These are phyloP conservation scores for Achroia grisella DNA, from an alignment of 1,140 invertebrate genomes.

Conservation along the genomic window DNA sequence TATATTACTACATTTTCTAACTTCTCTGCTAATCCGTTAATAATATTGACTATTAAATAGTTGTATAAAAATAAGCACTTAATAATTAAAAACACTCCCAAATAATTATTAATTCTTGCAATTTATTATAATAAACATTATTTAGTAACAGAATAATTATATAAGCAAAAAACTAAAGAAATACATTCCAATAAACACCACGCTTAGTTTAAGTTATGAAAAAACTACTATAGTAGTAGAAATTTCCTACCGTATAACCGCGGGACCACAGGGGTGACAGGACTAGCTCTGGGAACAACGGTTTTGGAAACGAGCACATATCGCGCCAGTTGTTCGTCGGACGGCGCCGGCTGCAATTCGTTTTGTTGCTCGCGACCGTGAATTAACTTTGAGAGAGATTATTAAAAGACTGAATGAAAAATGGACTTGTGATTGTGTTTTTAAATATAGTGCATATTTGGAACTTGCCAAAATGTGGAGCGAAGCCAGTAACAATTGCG, in stretches of 20 bases:
- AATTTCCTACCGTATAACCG: slow-evolving; percentile 12
- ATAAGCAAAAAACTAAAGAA: too few species aligned
- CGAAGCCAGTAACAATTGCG: slow-evolving; percentile 50
- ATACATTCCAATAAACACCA: too few species aligned
- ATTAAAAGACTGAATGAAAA: slow-evolving; percentile 24
- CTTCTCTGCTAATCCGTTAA: too few species aligned
- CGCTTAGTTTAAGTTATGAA: not conserved
- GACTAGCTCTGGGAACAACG: not conserved
- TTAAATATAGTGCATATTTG: slow-evolving; percentile 14
- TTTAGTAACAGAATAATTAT: too few species aligned
- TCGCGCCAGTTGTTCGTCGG: slow-evolving; percentile 18
- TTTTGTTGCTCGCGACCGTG: not conserved
- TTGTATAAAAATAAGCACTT: too few species aligned
- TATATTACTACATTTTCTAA: too few species aligned
- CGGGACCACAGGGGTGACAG: slow-evolving; percentile 16
- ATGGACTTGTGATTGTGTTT: slow-evolving; percentile 33
- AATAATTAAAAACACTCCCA: too few species aligned
- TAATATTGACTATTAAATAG: too few species aligned
- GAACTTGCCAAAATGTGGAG: slow-evolving; percentile 48
- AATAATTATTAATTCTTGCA: too few species aligned
- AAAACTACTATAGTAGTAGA: slow-evolving; percentile 36
- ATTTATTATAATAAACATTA: too few species aligned
- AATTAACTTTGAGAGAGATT: slow-evolving; percentile 22
- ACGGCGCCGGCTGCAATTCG: slow-evolving; percentile 3
- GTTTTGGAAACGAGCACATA: slow-evolving; percentile 7